Evolutionary conservation across 2,888 invertebrate genomes (phyloP).

Genomic region (Teleiodes luculella): DNA sequence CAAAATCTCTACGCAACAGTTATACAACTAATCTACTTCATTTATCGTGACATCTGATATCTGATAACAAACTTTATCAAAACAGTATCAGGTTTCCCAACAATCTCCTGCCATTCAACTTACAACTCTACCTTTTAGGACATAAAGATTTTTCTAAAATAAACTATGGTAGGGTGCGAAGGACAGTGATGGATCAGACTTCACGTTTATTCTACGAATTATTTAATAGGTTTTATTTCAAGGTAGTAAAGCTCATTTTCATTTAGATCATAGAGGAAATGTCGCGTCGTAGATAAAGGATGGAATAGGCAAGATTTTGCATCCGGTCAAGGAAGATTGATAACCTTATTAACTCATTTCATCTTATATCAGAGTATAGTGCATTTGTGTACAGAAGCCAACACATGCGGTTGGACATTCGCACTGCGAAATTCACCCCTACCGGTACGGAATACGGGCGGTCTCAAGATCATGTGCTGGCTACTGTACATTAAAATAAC

Average conservation of each 20-base stretch:
- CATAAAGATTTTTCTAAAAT: not conserved
- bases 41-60: not conserved
- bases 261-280: not conserved
- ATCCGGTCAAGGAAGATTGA: no score
- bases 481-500: no score
- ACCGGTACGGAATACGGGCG: no score
- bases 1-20: not conserved
- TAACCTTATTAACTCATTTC: no score
- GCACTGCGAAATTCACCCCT: no score
- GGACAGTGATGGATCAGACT: not conserved
- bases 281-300: no score
- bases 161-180: not conserved
- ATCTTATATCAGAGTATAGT: no score
- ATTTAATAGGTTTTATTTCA: not conserved
- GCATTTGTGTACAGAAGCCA: no score
- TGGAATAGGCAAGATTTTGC: no score
- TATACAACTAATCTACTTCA: no score
- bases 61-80: not conserved
- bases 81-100: not conserved
- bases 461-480: no score
- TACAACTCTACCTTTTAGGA: not conserved
- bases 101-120: not conserved
- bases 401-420: no score
- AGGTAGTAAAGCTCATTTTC: not conserved
- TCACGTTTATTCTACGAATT: not conserved